Conservation (phyloP, 2,113 vertebrate species). For the Trochalopteron elliotii region DNA sequence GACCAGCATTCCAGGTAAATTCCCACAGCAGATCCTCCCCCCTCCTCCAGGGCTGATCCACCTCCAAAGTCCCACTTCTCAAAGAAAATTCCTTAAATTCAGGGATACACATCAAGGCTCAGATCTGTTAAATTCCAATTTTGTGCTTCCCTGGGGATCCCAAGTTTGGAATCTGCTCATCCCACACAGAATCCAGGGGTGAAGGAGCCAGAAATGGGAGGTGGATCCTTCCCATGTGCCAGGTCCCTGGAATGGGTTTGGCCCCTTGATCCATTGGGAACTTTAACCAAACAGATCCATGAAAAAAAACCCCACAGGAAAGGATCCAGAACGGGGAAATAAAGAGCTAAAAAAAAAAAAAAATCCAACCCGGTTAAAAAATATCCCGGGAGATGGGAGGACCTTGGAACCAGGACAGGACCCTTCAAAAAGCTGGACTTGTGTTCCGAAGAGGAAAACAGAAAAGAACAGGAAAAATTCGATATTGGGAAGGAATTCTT, state of each 20-base stretch:
- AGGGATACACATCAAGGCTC: fast-evolving
- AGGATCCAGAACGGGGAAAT: neutral
- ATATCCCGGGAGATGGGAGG: neutral
- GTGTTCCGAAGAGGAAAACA: neutral
- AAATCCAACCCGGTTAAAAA: too few species aligned
- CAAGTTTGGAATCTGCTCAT: fast-evolving
- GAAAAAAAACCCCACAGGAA: neutral
- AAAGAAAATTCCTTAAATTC: neutral
- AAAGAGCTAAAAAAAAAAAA: neutral
- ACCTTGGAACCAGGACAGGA: fast-evolving
- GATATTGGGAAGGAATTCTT: fast-evolving
- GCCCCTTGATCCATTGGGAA: neutral
- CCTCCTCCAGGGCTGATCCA: too few species aligned
- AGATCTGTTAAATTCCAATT: neutral
- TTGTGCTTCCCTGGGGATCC: fast-evolving
- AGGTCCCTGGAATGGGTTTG: neutral
- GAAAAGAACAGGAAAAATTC: fast-evolving
- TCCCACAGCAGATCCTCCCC: neutral
- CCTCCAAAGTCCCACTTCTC: fast-evolving
- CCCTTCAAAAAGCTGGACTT: neutral
- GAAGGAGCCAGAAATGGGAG: neutral
- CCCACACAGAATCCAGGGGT: fast-evolving
- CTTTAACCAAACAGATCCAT: fast-evolving
- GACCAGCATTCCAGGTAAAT: constrained; percentile 66
- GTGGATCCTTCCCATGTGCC: neutral